A percentile compares a stretch with the other conserved stretches of the same genome.
Evolutionary conservation across 2,797 vertebrate species (phyloP).

Genomic region (Botia almorhae): DNA sequence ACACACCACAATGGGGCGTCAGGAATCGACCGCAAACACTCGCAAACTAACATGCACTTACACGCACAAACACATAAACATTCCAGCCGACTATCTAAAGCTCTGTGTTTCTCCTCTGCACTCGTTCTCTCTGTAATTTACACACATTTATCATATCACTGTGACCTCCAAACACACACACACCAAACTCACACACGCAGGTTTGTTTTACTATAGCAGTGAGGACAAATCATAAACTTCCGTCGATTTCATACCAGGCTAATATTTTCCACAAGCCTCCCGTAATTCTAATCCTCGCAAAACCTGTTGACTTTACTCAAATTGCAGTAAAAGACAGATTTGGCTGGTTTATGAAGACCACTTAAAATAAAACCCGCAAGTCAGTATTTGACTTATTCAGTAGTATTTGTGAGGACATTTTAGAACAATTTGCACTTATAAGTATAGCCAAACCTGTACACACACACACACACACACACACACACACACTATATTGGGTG

Average conservation of each 20-base stretch:
- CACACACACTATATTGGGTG: conserved; percentile 33
- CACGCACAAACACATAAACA: conserved; percentile 46
- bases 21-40: conserved; percentile 46
- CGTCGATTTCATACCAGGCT: background rate
- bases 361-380: no score
- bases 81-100: conserved; percentile 15
- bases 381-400: no score
- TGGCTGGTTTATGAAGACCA: no score
- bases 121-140: conserved; percentile 13
- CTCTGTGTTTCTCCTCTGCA: background rate
- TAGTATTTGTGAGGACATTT: no score
- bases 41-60: conserved; percentile 21
- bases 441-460: no score
- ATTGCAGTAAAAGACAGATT: background rate
- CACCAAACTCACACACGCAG: background rate
- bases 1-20: conserved; percentile 71
- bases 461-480: background rate
- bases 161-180: conserved; percentile 36
- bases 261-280: background rate
- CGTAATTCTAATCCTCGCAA: background rate
- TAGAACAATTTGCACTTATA: no score
- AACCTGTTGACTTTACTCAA: background rate
- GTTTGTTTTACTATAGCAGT: background rate
- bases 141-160: conserved; percentile 23
- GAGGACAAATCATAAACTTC: background rate